Conservation (phyloP, 1,140 invertebrate species). For the Marisa cornuarietis region DNA sequence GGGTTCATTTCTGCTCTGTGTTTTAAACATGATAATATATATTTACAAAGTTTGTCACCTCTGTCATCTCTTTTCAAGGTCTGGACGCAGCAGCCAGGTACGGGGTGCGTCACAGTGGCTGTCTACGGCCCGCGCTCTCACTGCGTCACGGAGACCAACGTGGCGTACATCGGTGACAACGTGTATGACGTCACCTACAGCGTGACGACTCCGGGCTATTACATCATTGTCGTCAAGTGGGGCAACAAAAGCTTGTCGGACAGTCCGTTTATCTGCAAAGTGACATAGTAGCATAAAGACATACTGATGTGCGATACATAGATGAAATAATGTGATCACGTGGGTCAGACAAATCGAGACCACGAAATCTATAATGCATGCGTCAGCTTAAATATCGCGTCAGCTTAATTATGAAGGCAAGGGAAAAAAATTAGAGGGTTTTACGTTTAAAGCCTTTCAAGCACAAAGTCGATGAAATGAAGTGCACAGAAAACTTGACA, state of each 20-base stretch:
- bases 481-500: too few relatives aligned
- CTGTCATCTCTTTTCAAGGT: constrained; percentile 34
- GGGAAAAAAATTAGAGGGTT: too few relatives aligned
- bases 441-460: too few relatives aligned
- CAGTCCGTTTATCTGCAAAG: constrained; percentile 51
- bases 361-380: too few relatives aligned
- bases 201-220: constrained; percentile 55
- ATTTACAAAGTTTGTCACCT: not conserved
- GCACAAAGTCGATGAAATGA: too few relatives aligned
- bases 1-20: not conserved
- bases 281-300: constrained; percentile 13
- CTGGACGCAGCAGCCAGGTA: constrained; percentile 41
- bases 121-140: constrained; percentile 51
- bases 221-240: constrained; percentile 61
- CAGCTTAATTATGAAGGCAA: too few relatives aligned
- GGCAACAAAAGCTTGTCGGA: constrained; percentile 48
- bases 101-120: constrained; percentile 50
- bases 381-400: too few relatives aligned
- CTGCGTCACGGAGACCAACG: constrained; percentile 47
- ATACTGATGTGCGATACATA: not conserved
- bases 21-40: not conserved
- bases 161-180: constrained; percentile 56
- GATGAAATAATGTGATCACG: too few relatives aligned
- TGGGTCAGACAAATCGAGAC: too few relatives aligned
- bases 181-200: constrained; percentile 57